phyloP scores from a whole-genome alignment of 2,888 invertebrate genomes.

The Parochlus steinenii region DNA sequence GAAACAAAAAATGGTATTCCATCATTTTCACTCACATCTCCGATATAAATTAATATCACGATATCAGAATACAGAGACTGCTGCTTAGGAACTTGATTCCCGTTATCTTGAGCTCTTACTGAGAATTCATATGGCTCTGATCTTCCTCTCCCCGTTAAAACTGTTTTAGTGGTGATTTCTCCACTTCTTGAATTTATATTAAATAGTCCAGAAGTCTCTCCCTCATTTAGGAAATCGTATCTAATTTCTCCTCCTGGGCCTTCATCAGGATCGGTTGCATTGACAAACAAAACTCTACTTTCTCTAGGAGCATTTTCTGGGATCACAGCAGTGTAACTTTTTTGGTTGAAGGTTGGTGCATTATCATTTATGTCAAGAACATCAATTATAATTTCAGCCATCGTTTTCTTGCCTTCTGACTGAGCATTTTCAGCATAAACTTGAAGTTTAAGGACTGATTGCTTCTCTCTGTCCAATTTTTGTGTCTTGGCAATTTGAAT shows the following conservation, averaged over 20 bases:
- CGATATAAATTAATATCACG: slow-evolving; percentile 47
- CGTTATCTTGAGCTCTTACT: slow-evolving; percentile 53
- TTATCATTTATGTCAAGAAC: slow-evolving; percentile 68
- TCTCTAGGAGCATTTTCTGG: slow-evolving; percentile 56
- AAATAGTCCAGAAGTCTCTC: slow-evolving; percentile 54
- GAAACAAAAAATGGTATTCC: slow-evolving; percentile 59
- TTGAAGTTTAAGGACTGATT: slow-evolving; percentile 48
- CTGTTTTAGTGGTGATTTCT: slow-evolving; percentile 43
- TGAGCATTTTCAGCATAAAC: slow-evolving; percentile 57
- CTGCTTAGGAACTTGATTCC: slow-evolving; percentile 34
- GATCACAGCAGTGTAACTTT: slow-evolving; percentile 48
- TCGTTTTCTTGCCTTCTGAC: slow-evolving; percentile 45
- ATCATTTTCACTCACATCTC: slow-evolving; percentile 66
- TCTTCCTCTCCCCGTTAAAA: slow-evolving; percentile 58
- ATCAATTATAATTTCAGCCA: slow-evolving; percentile 46
- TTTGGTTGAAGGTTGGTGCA: slow-evolving; percentile 44
- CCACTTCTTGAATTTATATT: slow-evolving; percentile 48
- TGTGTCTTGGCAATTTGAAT: slow-evolving; percentile 49
- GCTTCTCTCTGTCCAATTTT: slow-evolving; percentile 54
- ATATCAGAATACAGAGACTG: slow-evolving; percentile 41
- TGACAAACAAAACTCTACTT: slow-evolving; percentile 46
- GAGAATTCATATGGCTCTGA: slow-evolving; percentile 53
- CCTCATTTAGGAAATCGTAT: slow-evolving; percentile 56
- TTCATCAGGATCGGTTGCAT: slow-evolving; percentile 62
- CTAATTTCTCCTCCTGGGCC: slow-evolving; percentile 51